These are phyloP conservation scores for Pseudopodoces humilis DNA, from an alignment of 2,113 vertebrate species.

Conservation along the genomic window DNA sequence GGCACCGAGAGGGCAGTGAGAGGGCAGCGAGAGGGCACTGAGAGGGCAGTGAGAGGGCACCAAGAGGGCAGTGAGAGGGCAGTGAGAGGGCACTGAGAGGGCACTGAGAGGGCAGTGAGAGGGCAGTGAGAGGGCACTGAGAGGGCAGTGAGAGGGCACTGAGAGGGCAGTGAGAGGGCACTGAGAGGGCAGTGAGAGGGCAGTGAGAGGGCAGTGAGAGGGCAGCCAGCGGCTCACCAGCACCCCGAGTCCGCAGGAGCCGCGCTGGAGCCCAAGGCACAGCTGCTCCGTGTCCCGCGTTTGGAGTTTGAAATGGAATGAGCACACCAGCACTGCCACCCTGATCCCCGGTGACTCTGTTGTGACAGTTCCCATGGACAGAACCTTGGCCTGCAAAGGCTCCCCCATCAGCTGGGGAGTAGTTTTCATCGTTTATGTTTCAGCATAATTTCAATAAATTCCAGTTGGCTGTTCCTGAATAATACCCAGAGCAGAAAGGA, in stretches of 20 bases:
- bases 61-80: no score
- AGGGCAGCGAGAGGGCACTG: no score
- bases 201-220: neutral
- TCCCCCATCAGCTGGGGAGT: conserved; percentile 46
- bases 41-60: no score
- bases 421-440: conserved; percentile 27
- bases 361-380: conserved; percentile 45
- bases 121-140: no score
- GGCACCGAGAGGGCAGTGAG: no score
- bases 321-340: conserved; percentile 23
- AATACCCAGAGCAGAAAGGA: conserved; percentile 62
- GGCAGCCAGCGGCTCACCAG: accelerated
- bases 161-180: no score
- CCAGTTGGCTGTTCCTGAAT: conserved; percentile 70
- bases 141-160: no score
- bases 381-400: conserved; percentile 38
- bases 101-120: no score
- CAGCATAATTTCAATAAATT: conserved; percentile 53
- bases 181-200: neutral
- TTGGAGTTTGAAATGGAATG: neutral
- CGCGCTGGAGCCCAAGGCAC: accelerated
- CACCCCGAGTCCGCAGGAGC: accelerated
- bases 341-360: neutral
- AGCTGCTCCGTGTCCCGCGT: neutral
- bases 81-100: neutral